Evolutionary conservation across 2,797 vertebrate genomes (phyloP).

Genomic region (Enteromius trimaculatus): DNA sequence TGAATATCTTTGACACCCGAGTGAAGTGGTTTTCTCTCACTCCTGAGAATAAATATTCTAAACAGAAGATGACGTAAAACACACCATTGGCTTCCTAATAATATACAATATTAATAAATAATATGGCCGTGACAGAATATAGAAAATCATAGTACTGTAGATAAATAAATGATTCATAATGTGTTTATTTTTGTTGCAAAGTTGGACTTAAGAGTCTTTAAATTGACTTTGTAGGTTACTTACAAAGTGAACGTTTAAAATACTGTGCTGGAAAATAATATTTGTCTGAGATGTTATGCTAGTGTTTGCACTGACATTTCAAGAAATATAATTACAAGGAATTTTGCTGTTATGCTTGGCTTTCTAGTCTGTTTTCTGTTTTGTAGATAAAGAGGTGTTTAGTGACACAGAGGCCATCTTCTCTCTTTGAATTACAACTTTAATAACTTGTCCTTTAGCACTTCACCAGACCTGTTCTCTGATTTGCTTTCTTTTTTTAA

Average conservation of each 20-base stretch:
- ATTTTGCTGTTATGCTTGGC: conserved; percentile 32
- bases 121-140: not conserved
- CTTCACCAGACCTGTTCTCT: not conserved
- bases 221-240: not conserved
- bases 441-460: conserved; percentile 51
- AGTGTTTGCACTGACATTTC: conserved; percentile 1
- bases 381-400: not conserved
- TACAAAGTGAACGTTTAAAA: not conserved
- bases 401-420: not conserved
- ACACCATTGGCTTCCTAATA: too few species aligned
- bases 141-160: not conserved
- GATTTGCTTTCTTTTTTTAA: not conserved
- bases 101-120: too few species aligned
- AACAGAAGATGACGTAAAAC: too few species aligned
- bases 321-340: conserved; percentile 1
- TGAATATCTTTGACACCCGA: too few species aligned
- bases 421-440: conserved; percentile 53
- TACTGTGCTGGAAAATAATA: not conserved
- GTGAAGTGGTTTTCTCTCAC: too few species aligned
- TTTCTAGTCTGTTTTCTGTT: conserved; percentile 12
- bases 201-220: not conserved
- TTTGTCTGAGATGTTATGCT: not conserved
- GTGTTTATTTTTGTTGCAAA: too few species aligned
- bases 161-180: not conserved
- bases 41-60: too few species aligned